phyloP scores from a whole-genome alignment of 35 echinoderm and acorn worm genomes.

The Apostichopus japonicus region DNA sequence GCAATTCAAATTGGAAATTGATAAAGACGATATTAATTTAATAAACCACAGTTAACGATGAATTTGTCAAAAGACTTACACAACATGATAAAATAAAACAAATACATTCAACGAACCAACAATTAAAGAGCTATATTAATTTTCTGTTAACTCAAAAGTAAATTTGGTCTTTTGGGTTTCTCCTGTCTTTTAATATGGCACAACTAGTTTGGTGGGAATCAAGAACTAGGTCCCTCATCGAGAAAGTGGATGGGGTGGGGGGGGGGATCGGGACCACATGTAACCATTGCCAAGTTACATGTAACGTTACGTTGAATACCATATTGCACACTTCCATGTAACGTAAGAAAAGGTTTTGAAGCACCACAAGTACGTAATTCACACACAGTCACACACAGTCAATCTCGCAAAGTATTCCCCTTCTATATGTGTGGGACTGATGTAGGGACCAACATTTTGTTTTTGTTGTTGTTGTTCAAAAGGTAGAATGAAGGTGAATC shows the following conservation, averaged over 20 bases:
- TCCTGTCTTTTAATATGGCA: neutral
- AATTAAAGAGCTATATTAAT: no score
- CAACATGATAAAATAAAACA: no score
- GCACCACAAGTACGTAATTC: constrained; percentile 47
- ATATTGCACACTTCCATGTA: constrained; percentile 59
- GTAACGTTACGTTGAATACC: constrained; percentile 35
- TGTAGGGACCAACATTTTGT: neutral
- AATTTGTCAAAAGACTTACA: no score
- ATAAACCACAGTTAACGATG: no score
- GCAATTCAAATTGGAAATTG: no score
- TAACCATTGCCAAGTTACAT: constrained; percentile 1
- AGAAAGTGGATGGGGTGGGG: neutral
- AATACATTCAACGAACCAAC: no score
- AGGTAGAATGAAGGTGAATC: neutral
- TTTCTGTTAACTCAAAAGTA: no score
- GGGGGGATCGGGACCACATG: neutral
- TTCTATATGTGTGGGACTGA: neutral
- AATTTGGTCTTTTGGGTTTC: no score
- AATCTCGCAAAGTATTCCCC: neutral
- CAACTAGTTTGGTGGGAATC: neutral
- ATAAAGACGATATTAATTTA: no score
- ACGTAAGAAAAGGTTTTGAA: constrained; percentile 14
- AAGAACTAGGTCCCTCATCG: neutral
- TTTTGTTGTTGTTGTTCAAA: neutral
- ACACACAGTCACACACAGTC: neutral